phyloP scores from a whole-genome alignment of 2,113 vertebrate genomes.

The Callaeas wilsoni region DNA sequence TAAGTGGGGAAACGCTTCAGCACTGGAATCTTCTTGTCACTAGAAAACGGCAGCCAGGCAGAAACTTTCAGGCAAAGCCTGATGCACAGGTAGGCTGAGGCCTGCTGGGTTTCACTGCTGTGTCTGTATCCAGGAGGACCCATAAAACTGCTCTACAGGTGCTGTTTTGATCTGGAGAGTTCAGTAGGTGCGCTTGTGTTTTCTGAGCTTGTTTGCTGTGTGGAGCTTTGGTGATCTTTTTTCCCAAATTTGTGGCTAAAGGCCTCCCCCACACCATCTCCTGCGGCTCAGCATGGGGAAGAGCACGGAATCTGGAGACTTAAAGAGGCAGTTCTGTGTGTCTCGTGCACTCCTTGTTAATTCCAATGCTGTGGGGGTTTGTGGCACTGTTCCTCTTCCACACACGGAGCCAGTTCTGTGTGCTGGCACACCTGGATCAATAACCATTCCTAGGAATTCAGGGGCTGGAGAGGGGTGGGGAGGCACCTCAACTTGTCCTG shows the following conservation, averaged over 20 bases:
- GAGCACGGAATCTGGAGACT: not conserved
- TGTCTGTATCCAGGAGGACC: not conserved
- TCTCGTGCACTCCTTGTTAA: not conserved
- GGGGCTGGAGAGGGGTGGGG: not conserved
- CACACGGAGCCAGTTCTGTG: not conserved
- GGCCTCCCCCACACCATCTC: rapidly evolving
- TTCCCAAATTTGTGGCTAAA: not conserved
- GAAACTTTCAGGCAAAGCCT: not conserved
- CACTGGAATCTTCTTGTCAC: rapidly evolving
- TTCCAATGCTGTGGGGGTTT: not conserved
- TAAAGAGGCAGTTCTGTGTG: not conserved
- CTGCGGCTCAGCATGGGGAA: not conserved
- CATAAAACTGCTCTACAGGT: not conserved
- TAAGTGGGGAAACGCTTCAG: not conserved
- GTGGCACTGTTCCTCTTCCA: not conserved
- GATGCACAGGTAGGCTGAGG: not conserved
- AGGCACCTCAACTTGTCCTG: rapidly evolving
- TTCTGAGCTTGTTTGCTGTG: not conserved
- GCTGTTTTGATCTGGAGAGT: not conserved
- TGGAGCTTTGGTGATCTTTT: not conserved
- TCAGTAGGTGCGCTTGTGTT: not conserved
- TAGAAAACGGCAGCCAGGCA: not conserved
- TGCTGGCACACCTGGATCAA: not conserved
- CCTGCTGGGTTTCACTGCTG: not conserved
- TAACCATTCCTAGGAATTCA: not conserved